These are phyloP conservation scores for Harpalus rufipes DNA, from an alignment of 2,888 invertebrate species.

Conservation along the genomic window DNA sequence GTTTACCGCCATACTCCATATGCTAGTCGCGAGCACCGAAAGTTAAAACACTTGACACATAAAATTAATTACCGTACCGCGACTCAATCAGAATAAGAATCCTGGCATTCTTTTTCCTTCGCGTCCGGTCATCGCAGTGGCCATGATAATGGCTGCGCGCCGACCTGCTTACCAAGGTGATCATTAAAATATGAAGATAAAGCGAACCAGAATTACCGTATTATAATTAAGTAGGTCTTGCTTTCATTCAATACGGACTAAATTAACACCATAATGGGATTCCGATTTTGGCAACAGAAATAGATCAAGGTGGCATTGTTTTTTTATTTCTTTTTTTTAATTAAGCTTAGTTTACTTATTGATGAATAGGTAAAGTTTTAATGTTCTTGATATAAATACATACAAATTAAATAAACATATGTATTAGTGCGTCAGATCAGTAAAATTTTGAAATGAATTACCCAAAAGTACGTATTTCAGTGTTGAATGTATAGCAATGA, in stretches of 20 bases:
- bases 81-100: slow-evolving; percentile 19
- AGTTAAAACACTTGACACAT: slow-evolving; percentile 51
- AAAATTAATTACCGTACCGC: slow-evolving; percentile 45
- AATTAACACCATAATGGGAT: slow-evolving; percentile 16
- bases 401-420: neutral
- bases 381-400: neutral
- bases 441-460: neutral
- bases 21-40: slow-evolving; percentile 32
- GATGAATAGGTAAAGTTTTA: neutral
- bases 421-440: neutral
- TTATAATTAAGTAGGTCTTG: slow-evolving; percentile 49
- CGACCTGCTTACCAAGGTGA: slow-evolving; percentile 50
- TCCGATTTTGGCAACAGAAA: slow-evolving; percentile 15
- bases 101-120: neutral
- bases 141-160: slow-evolving; percentile 45
- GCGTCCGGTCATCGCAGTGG: slow-evolving; percentile 36
- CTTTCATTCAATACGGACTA: slow-evolving; percentile 8
- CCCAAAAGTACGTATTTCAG: neutral
- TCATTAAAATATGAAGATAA: slow-evolving; percentile 50
- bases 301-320: slow-evolving; percentile 23
- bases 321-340: neutral
- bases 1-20: neutral
- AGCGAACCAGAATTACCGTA: slow-evolving; percentile 34
- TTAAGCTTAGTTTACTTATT: neutral
- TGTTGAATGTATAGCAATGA: too few relatives aligned